phyloP scores from a whole-genome alignment of 2,888 invertebrate species.

The Lepidochrysops patricia region DNA sequence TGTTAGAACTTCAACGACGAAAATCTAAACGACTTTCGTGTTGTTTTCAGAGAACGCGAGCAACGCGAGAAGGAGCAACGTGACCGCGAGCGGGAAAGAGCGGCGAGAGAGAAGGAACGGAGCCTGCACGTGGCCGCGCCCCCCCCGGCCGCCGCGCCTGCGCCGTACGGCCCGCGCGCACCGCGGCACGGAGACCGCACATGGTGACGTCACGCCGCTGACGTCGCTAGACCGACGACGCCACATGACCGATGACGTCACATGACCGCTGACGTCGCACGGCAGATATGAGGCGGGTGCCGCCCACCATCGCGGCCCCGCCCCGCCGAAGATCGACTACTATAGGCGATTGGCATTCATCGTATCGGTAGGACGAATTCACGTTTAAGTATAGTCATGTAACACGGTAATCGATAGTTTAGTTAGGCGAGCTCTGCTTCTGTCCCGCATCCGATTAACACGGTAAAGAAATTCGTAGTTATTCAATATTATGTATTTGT shows the following conservation, averaged over 20 bases:
- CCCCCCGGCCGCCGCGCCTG: slow-evolving; percentile 33
- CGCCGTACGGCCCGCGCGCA: slow-evolving; percentile 24
- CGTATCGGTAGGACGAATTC: slow-evolving; percentile 2
- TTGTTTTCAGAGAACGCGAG: slow-evolving; percentile 40
- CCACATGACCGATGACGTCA: slow-evolving; percentile 12
- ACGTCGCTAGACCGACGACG: background rate
- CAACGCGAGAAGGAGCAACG: slow-evolving; percentile 61
- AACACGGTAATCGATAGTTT: slow-evolving; percentile 4
- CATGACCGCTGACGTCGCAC: slow-evolving; percentile 9
- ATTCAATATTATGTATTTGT: no score
- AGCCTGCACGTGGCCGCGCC: slow-evolving; percentile 53
- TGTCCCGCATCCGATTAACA: no score
- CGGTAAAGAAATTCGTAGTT: no score
- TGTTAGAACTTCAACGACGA: no score
- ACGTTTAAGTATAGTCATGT: background rate
- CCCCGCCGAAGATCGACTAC: slow-evolving; percentile 15
- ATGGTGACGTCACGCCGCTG: slow-evolving; percentile 11
- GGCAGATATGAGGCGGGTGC: background rate
- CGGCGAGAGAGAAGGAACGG: slow-evolving; percentile 25
- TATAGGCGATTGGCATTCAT: slow-evolving; percentile 4
- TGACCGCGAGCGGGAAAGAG: slow-evolving; percentile 39
- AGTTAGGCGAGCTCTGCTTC: slow-evolving; percentile 16
- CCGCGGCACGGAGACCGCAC: slow-evolving; percentile 17
- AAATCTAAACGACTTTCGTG: background rate
- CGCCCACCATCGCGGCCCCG: slow-evolving; percentile 11